Base-by-base conservation (phyloP, 2,797 vertebrate species). In the Scomberomorus guttatus region DNA sequence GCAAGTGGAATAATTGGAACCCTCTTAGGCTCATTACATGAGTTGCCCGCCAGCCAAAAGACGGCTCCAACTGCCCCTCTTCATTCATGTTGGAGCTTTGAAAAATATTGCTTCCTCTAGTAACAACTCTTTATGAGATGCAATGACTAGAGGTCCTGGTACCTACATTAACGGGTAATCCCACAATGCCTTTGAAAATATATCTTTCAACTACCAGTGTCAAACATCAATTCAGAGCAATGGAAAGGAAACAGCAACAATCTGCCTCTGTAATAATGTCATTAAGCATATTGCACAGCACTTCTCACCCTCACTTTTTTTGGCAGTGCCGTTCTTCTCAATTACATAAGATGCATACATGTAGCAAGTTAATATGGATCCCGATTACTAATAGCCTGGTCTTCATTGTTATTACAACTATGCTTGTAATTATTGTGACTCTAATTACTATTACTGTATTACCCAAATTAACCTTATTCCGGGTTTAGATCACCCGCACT, bases 381-480 rank as follows among this genome's bases (percentile, higher is more conserved):
- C 56, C 50, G 81, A 64, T 85, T 89, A 87, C 89, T 88, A 85
- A 94, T 84, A 81, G 78, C 81, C 81, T 81, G 81, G 20, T 85
- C 83, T 61, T 89, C 80, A 87, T 82, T 91, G 88, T 91, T 91
- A 93, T 90, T 89, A 88, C 74, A 89, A 83, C 83, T 85, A 64
- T 78, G 79, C 88, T 89, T 91, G 89, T 91, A 93, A 93, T 92
- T 92, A 93, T 84, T 85, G 80, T 85, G 83, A 92, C 83, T 93
- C 86, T 92, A 94, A 94, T 94, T 92, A 89, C 90, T 86, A 90
- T 94, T 91, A 91, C 89, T 77, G 83, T 92, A 97, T 97, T 97
- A 96, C 91, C 92, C 92, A 96, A 96, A 97, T 97, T 96, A 97
- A 97, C 95, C 95, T 94, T 95, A 95, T 95, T 94, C 95, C 87